Evolutionary conservation across 2,888 invertebrate species (phyloP).

Genomic region (Coleophora deauratella): DNA sequence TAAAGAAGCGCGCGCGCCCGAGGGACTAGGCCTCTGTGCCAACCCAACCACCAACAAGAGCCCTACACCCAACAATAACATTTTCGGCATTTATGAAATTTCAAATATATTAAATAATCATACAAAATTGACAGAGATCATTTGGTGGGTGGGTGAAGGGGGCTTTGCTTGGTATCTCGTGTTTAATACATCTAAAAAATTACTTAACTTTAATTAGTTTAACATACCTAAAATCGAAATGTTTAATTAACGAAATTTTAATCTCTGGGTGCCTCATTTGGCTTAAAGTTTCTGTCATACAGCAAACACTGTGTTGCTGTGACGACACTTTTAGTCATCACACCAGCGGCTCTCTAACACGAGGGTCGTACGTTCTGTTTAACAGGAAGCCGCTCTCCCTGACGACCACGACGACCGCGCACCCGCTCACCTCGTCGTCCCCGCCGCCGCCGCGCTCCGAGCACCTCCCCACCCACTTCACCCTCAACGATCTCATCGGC

Average conservation of each 20-base stretch:
- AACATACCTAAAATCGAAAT: constrained; percentile 10
- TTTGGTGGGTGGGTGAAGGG: constrained; percentile 76
- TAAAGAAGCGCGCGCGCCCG: constrained; percentile 58
- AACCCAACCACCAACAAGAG: constrained; percentile 75
- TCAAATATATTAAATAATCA: constrained; percentile 11
- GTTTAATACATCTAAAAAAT: constrained; percentile 26
- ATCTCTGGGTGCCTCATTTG: background rate
- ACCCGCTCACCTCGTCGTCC: constrained; percentile 71
- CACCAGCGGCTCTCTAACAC: constrained; percentile 44
- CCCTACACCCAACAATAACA: constrained; percentile 65
- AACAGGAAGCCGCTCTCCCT: constrained; percentile 70
- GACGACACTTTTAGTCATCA: constrained; percentile 14
- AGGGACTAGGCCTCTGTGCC: constrained; percentile 68
- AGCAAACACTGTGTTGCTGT: constrained; percentile 1
- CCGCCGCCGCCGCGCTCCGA: constrained; percentile 70
- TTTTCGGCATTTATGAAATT: constrained; percentile 28
- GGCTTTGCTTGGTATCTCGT: constrained; percentile 76
- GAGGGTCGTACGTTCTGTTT: constrained; percentile 47
- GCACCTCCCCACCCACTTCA: constrained; percentile 69
- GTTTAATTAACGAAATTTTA: background rate
- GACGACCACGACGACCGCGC: constrained; percentile 74
- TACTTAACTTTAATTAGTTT: constrained; percentile 12
- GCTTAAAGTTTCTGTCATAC: too few relatives aligned
- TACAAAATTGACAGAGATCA: constrained; percentile 47
- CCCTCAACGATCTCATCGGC: constrained; percentile 71